Percentiles rank a stretch among this genome's conserved stretches.
Evolutionary conservation across 2,797 vertebrate genomes (phyloP).

Genomic region (Synaphobranchus kaupii): DNA sequence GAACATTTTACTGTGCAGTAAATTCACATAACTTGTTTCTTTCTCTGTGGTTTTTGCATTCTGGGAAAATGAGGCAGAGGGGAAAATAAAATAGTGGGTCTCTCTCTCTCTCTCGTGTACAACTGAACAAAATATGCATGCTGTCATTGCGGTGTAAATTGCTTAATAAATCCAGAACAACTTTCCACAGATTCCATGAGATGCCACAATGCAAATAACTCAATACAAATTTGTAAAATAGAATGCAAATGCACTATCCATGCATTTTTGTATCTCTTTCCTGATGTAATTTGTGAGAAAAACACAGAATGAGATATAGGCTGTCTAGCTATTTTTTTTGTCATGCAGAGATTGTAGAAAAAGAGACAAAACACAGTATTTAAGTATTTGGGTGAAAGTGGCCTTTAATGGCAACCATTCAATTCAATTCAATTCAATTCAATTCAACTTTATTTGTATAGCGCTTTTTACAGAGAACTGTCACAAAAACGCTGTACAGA

Average conservation of each 20-base stretch:
- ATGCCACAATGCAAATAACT: background rate
- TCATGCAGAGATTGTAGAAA: background rate
- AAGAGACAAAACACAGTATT: background rate
- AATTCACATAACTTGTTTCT: background rate
- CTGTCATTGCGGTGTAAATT: background rate
- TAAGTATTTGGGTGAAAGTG: background rate
- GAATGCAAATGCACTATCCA: background rate
- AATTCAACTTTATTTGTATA: no score
- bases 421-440: no score
- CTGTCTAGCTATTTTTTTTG: background rate
- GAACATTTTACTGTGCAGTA: no score
- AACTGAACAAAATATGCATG: background rate
- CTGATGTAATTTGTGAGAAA: background rate
- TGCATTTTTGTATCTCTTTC: background rate
- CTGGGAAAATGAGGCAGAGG: background rate
- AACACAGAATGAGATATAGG: background rate
- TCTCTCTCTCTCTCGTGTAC: background rate
- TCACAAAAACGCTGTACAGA: no score
- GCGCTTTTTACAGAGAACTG: no score
- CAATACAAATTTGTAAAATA: background rate
- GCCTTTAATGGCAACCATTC: no score
- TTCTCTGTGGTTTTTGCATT: background rate
- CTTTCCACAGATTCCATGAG: background rate
- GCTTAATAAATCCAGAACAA: background rate
- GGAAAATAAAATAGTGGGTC: background rate